Evolutionary conservation across 2,888 invertebrate genomes (phyloP).

Genomic region (Colostygia pectinataria): DNA sequence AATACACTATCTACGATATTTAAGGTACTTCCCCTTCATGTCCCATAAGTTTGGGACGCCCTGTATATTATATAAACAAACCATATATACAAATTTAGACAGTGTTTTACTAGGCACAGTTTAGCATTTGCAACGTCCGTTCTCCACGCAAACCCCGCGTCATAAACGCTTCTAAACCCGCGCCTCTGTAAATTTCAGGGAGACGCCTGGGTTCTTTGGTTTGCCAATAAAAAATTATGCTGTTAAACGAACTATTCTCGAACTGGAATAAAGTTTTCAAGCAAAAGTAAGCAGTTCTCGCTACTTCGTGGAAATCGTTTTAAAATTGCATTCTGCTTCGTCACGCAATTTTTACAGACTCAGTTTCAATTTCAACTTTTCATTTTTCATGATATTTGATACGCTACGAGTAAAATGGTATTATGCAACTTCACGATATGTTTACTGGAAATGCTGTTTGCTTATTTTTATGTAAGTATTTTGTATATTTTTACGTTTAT

Average conservation of each 20-base stretch:
- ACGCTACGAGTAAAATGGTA: conserved; percentile 13
- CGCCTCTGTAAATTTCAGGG: no score
- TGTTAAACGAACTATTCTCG: neutral
- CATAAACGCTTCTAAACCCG: no score
- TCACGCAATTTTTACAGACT: conserved; percentile 9
- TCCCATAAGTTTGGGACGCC: no score
- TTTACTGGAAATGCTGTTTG: conserved; percentile 12
- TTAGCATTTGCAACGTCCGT: no score
- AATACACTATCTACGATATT: no score
- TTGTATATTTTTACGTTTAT: neutral
- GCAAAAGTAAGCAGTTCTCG: neutral
- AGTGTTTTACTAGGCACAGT: no score
- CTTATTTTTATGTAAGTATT: conserved; percentile 22
- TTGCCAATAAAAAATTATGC: no score
- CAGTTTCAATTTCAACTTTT: conserved; percentile 18
- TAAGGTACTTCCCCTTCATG: no score
- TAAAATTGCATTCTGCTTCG: conserved; percentile 1
- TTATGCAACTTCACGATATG: conserved; percentile 23
- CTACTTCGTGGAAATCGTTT: conserved; percentile 3
- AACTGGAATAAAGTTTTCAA: neutral
- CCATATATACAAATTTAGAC: no score
- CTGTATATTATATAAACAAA: no score
- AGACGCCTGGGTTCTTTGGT: no score
- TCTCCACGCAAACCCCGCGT: no score
- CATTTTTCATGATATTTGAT: conserved; percentile 11